A percentile compares a stretch with the other conserved stretches of the same genome.
Evolutionary conservation across 2,797 vertebrate species (phyloP).

Genomic region (Crenichthys baileyi): DNA sequence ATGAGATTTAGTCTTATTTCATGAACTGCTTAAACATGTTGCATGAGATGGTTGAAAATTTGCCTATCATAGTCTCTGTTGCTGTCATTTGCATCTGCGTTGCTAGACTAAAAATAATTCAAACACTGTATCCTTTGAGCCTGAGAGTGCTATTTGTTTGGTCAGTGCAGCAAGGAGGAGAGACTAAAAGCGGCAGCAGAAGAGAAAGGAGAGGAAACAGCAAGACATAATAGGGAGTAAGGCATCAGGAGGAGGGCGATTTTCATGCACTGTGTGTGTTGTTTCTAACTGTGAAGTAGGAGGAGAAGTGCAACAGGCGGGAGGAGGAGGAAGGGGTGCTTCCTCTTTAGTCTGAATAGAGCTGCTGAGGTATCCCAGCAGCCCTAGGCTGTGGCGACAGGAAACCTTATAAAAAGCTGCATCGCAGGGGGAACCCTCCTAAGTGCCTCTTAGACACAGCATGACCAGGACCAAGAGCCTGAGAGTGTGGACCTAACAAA

Average conservation of each 20-base stretch:
- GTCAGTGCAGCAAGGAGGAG: conserved; percentile 27
- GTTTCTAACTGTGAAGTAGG: conserved; percentile 59
- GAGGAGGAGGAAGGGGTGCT: conserved; percentile 72
- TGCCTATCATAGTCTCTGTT: conserved; percentile 61
- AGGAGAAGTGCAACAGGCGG: conserved; percentile 59
- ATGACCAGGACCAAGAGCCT: conserved; percentile 71
- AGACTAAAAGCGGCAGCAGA: conserved; percentile 21
- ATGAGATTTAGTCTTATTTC: neutral
- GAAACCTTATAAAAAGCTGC: conserved; percentile 74
- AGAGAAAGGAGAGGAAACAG: conserved; percentile 29
- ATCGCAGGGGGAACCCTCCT: conserved; percentile 65
- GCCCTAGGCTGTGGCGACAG: conserved; percentile 58
- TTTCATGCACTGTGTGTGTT: conserved; percentile 46
- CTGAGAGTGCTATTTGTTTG: conserved; percentile 31
- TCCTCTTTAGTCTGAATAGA: conserved; percentile 75
- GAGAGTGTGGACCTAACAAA: conserved; percentile 66
- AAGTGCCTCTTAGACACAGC: conserved; percentile 69
- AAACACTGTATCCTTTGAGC: conserved; percentile 54
- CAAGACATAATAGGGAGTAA: conserved; percentile 56
- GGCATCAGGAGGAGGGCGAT: conserved; percentile 46
- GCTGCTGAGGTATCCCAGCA: conserved; percentile 73
- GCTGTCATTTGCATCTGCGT: conserved; percentile 76
- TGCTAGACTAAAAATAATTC: conserved; percentile 58
- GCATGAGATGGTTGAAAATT: conserved; percentile 64
- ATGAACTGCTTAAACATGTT: conserved; percentile 20